These are phyloP conservation scores for Neolamprologus toae DNA, from an alignment of 2,113 vertebrate genomes.

Conservation along the genomic window DNA sequence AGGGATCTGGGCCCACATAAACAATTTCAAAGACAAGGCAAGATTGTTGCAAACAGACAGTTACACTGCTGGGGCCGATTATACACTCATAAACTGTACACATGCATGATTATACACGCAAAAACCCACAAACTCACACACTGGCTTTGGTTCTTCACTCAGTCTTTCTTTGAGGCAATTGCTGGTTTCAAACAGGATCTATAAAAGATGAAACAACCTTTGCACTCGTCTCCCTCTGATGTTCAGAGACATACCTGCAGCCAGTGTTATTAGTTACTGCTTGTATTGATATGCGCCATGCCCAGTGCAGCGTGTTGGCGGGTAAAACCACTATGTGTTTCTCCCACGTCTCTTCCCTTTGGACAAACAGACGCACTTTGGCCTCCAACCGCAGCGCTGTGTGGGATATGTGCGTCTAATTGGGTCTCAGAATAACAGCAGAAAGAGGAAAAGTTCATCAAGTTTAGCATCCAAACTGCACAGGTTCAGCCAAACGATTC, in stretches of 20 bases:
- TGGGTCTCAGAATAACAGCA: conserved; percentile 55
- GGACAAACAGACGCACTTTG: conserved; percentile 54
- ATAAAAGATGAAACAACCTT: conserved; percentile 73
- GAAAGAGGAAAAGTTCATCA: conserved; percentile 28
- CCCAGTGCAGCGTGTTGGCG: conserved; percentile 50
- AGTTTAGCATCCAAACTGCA: conserved; percentile 19
- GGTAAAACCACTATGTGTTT: conserved; percentile 42
- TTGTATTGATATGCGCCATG: conserved; percentile 48
- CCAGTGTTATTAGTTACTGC: conserved; percentile 46
- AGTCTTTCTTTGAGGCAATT: conserved; percentile 67
- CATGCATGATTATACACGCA: background rate
- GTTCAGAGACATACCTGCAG: conserved; percentile 65
- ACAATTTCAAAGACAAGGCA: conserved; percentile 64
- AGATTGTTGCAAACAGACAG: conserved; percentile 60
- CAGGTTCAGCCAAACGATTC: background rate
- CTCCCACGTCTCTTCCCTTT: conserved; percentile 67
- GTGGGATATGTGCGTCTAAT: conserved; percentile 60
- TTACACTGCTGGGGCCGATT: conserved; percentile 3
- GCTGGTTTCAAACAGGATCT: conserved; percentile 64
- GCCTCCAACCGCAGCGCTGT: conserved; percentile 44
- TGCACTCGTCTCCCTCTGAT: conserved; percentile 62
- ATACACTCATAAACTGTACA: background rate
- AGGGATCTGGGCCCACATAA: conserved; percentile 65
- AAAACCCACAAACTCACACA: background rate
- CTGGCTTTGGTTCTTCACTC: conserved; percentile 20